Percentiles rank a stretch among this genome's conserved stretches.
Evolutionary conservation across 2,797 vertebrate species (phyloP).

Genomic region (Molossus molossus): DNA sequence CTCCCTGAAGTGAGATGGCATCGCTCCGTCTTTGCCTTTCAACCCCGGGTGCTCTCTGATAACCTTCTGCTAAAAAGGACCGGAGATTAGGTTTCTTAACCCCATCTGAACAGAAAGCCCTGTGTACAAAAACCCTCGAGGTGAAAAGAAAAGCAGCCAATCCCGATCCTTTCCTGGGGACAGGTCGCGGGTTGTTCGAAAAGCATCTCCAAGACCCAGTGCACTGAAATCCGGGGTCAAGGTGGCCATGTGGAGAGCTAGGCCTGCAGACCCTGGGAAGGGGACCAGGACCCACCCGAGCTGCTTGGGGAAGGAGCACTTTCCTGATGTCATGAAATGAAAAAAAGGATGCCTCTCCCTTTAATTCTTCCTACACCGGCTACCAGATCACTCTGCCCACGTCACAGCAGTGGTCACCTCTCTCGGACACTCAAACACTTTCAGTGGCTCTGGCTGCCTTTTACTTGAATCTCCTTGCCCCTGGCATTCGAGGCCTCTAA

Average conservation of each 20-base stretch:
- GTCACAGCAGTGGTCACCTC: neutral
- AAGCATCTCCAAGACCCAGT: neutral
- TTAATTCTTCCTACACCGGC: neutral
- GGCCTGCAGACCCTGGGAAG: neutral
- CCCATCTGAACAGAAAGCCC: neutral
- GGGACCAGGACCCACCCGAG: too few relatives aligned
- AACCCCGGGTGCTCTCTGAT: slow-evolving; percentile 29
- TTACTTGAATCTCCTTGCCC: neutral
- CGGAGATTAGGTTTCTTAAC: neutral
- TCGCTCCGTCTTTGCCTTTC: neutral
- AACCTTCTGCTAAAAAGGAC: neutral
- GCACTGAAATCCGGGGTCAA: neutral
- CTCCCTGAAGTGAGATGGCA: neutral
- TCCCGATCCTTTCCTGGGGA: neutral
- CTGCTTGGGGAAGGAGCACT: neutral
- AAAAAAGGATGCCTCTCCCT: neutral
- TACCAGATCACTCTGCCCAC: neutral
- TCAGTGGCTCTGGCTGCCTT: neutral
- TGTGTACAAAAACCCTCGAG: neutral
- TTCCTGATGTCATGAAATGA: neutral
- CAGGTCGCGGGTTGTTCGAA: fast-evolving
- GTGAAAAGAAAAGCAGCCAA: neutral
- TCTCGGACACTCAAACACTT: neutral
- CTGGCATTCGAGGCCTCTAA: neutral
- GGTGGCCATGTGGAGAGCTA: neutral